Evolutionary conservation across 2,797 vertebrate genomes (phyloP).

Genomic region (Sebastes matsubarae): DNA sequence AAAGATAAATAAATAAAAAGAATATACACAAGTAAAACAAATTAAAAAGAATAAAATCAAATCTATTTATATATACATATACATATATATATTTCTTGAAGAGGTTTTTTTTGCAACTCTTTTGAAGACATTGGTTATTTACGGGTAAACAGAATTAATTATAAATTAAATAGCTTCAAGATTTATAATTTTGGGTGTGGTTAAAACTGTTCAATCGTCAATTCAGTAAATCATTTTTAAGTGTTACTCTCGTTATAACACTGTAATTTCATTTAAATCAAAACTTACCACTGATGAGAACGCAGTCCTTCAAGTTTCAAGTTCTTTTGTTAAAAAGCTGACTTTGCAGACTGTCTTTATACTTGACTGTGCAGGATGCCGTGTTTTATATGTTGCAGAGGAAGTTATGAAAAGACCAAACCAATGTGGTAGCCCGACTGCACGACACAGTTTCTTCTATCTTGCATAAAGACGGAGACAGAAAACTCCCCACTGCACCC

Average conservation of each 20-base stretch:
- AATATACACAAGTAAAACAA: too few relatives aligned
- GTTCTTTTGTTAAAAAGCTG: not conserved
- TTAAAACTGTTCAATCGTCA: not conserved
- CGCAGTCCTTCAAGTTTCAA: not conserved
- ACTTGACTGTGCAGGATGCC: not conserved
- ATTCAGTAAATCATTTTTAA: not conserved
- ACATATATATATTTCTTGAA: too few relatives aligned
- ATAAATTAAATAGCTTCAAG: not conserved
- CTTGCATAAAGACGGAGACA: not conserved
- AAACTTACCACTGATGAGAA: conserved; percentile 26
- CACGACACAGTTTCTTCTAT: not conserved
- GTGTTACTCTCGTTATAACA: not conserved
- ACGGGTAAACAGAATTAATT: not conserved
- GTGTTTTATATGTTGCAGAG: not conserved
- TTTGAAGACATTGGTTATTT: not conserved
- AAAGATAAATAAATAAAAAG: too few relatives aligned
- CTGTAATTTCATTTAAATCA: not conserved
- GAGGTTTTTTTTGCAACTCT: too few relatives aligned
- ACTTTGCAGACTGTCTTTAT: not conserved
- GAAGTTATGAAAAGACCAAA: not conserved
- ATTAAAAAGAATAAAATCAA: too few relatives aligned
- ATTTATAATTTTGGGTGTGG: not conserved
- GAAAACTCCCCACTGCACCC: not conserved
- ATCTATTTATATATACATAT: too few relatives aligned
- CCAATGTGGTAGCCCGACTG: not conserved